Conservation (phyloP, 2,113 vertebrate species). For the Gadus chalcogrammus region DNA sequence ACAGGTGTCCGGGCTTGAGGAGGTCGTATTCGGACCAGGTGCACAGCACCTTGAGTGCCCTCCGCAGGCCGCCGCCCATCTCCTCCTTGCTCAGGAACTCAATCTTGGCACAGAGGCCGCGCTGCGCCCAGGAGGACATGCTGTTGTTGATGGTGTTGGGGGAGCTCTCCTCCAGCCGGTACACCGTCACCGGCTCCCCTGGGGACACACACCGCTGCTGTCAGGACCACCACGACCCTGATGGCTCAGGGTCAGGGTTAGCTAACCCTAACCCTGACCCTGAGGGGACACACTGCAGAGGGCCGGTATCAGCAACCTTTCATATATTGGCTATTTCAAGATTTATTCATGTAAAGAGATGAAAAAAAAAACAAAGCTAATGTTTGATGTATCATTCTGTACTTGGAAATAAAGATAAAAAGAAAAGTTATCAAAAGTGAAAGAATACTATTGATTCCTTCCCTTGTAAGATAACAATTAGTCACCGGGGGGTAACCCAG, state of each 20-base stretch:
- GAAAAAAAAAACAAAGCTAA: not conserved
- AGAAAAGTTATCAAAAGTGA: not conserved
- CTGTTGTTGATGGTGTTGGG: conserved; percentile 97
- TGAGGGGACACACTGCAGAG: too few species aligned
- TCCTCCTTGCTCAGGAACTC: conserved; percentile 98
- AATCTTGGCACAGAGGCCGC: conserved; percentile 96
- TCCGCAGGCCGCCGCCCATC: conserved; percentile 93
- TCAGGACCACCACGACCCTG: too few species aligned
- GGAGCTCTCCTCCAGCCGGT: conserved; percentile 95
- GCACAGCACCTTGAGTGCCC: conserved; percentile 95
- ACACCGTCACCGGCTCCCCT: conserved; percentile 97
- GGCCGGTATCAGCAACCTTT: too few species aligned
- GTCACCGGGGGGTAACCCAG: too few species aligned
- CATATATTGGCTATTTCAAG: too few species aligned
- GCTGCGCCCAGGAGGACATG: conserved; percentile 98
- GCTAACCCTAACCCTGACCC: too few species aligned
- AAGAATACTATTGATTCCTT: not conserved
- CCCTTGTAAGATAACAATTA: too few species aligned
- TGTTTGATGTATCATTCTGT: not conserved
- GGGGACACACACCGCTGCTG: not conserved
- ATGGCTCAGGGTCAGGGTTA: too few species aligned
- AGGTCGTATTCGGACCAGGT: conserved; percentile 97
- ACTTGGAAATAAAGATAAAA: not conserved
- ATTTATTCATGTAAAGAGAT: too few species aligned
- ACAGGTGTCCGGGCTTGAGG: conserved; percentile 92